Conservation (phyloP, 2,797 vertebrate genomes). For the Neoniphon sammara region DNA sequence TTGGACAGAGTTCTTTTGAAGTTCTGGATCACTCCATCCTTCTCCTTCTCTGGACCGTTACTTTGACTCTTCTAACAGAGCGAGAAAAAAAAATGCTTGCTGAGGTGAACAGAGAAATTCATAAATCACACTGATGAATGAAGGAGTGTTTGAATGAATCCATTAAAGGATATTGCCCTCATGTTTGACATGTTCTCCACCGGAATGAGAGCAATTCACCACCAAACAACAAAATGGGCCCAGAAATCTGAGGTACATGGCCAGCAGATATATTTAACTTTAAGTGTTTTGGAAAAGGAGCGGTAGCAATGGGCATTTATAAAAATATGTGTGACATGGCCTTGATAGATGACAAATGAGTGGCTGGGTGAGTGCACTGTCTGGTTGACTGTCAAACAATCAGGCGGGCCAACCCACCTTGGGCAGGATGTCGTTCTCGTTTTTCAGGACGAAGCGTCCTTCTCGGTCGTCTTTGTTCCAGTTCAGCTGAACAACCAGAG, state of each 20-base stretch:
- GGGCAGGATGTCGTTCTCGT: slow-evolving; percentile 93
- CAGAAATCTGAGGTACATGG: neutral
- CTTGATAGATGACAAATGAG: neutral
- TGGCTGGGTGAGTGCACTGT: slow-evolving; percentile 5
- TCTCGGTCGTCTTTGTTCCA: slow-evolving; percentile 99
- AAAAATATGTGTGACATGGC: too few species aligned
- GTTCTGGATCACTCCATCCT: slow-evolving; percentile 98
- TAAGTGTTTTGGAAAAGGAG: too few species aligned
- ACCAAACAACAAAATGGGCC: neutral
- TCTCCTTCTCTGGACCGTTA: slow-evolving; percentile 97
- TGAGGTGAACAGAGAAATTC: too few species aligned
- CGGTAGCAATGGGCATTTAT: too few species aligned
- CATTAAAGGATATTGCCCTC: too few species aligned
- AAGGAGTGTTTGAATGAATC: too few species aligned
- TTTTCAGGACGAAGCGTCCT: slow-evolving; percentile 97
- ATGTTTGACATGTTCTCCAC: too few species aligned
- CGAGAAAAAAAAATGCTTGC: neutral
- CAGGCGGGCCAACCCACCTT: slow-evolving; percentile 84
- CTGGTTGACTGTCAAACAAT: neutral
- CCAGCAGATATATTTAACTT: neutral
- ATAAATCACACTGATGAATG: too few species aligned
- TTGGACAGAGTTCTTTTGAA: slow-evolving; percentile 97
- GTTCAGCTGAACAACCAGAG: slow-evolving; percentile 96
- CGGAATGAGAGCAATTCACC: too few species aligned
- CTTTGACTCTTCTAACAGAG: slow-evolving; percentile 90